Evolutionary conservation across 2,888 invertebrate species (phyloP).

Genomic region (Cactoblastis cactorum): DNA sequence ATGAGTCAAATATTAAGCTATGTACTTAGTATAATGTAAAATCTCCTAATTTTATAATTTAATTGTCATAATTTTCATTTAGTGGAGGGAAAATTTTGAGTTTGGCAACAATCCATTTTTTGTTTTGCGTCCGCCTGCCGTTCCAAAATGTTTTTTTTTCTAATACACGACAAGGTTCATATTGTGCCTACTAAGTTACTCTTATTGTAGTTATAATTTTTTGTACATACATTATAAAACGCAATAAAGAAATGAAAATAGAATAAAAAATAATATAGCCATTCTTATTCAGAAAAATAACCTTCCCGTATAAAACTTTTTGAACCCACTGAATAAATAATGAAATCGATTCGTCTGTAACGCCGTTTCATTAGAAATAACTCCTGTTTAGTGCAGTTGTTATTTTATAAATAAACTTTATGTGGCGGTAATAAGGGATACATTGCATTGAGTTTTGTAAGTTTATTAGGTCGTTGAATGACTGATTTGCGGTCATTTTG

Average conservation of each 20-base stretch:
- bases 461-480: neutral
- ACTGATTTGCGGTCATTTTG: neutral
- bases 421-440: neutral
- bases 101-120: no score
- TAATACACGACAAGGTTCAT: no score
- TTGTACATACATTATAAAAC: no score
- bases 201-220: no score
- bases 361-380: slow-evolving; percentile 1
- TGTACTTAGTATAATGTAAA: no score
- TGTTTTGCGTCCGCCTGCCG: no score
- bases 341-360: slow-evolving; percentile 2
- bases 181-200: no score
- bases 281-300: neutral
- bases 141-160: no score
- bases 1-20: no score
- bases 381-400: neutral
- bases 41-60: no score
- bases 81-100: no score
- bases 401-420: neutral
- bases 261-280: neutral
- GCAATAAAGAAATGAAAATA: neutral
- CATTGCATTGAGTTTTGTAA: neutral
- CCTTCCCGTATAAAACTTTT: neutral
- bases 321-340: neutral
- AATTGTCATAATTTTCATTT: no score